Evolutionary conservation across 2,113 vertebrate genomes (phyloP).

Genomic region (Macquaria ambigua): DNA sequence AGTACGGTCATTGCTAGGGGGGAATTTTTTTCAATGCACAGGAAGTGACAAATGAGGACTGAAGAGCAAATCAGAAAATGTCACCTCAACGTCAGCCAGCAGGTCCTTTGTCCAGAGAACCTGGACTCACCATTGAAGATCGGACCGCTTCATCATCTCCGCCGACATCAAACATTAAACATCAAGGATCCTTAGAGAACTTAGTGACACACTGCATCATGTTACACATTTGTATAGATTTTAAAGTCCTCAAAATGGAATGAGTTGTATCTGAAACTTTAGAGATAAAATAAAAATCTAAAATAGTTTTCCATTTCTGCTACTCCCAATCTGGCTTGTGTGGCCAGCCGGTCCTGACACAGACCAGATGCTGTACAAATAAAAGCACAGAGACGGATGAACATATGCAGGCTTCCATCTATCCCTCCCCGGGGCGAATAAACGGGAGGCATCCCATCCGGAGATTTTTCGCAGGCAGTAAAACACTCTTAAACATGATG

Average conservation of each 20-base stretch:
- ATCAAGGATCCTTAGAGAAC: not conserved
- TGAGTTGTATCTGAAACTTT: not conserved
- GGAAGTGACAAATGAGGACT: conserved; percentile 1
- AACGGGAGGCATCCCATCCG: conserved; percentile 46
- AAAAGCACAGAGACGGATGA: conserved; percentile 54
- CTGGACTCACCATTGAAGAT: not conserved
- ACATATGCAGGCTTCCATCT: conserved; percentile 46
- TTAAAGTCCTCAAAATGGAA: not conserved
- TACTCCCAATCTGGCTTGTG: conserved; percentile 9
- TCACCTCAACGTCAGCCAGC: not conserved
- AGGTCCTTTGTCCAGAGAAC: not conserved
- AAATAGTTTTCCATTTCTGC: not conserved
- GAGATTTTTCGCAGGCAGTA: conserved; percentile 41
- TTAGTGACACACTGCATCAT: no score
- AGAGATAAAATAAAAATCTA: not conserved
- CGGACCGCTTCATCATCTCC: not conserved
- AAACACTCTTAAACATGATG: conserved; percentile 51
- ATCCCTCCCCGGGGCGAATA: conserved; percentile 30
- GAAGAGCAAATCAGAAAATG: not conserved
- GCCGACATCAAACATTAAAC: not conserved
- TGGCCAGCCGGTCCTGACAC: conserved; percentile 28
- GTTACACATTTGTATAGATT: not conserved
- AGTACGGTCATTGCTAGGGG: not conserved
- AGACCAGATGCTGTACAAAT: conserved; percentile 57
- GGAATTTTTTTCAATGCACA: not conserved